Base-by-base conservation (phyloP, 2,113 vertebrate species). In the Malurus elegans region DNA sequence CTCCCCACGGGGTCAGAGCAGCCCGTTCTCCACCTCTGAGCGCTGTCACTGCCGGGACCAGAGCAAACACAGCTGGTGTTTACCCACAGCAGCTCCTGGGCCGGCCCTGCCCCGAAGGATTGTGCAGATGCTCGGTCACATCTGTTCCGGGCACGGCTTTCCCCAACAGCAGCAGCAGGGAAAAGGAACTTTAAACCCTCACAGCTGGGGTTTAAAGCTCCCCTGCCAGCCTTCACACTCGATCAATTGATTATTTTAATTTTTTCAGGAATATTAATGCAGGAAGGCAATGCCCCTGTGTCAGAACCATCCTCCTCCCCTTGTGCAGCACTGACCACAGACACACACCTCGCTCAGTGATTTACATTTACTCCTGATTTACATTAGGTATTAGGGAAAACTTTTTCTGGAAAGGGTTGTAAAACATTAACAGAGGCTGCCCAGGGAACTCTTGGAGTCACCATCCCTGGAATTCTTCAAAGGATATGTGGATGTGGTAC, bases 11-110 rank as follows among this genome's bases (percentile, higher is more conserved):
- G 72, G 50, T 83, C 89, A 57, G 67, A 16, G 1, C 9, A 51
- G 19, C 66, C 91, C 2, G 0, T 19, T 47, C 92, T 47, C 28
- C 70, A 74, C 32, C 90, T 92, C 88, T 26, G 0, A 51, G 82
- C 26, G 28, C 60, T 1, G 7, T 10, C 8, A 0, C 64, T 18
- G 91, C 0, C 40, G 1, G 2, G 82, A 86, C 5, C 40, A 16
- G 91, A 95, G 93, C 96, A 93, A 95, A 93, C 93, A 65, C 91
- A 93, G 96, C 93, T 96, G 94, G 16, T 86, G 93, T 95, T 95
- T 91, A 79, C 89, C 79, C 71, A 14, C 74, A 28, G 90, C 90
- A 15, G 80, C 84, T 72, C 86, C 75, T 23, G 18, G 0, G 69
- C 23, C 51, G 6, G 61, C 66, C 34, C 38, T 12, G 65, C 82